Base-by-base conservation (phyloP, 2,888 invertebrate genomes). In the Leptinotarsa juncta region DNA sequence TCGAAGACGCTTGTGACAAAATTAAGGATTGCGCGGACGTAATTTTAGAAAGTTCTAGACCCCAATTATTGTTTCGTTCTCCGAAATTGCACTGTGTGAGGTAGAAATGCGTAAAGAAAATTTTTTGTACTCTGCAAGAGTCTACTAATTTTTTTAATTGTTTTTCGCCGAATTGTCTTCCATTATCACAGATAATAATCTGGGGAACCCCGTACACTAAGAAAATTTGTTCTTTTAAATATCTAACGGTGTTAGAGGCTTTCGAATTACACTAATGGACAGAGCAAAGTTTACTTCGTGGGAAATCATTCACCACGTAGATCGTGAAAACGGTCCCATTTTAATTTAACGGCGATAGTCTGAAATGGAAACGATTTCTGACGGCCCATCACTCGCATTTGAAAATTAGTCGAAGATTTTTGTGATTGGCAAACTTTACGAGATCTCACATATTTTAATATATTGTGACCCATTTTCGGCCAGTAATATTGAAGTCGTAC, bases 141-240 rank as follows among this genome's bases (percentile, higher is more conserved):
- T 42, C 53, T 23, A n/a, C 65, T 42, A 71, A 4, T 18, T 67
- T 55, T 26, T 60, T 57, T 48, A 72, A 72, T 15, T 32, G 3
- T 26, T 72, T 72, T 26, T 62, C 68, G 18, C 23, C 66, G 51
- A 49, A 65, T 14, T 48, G 10, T 3, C n/a, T 53, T 23, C 65
- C 71, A n/a, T 66, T 71, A 71, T 55, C 57, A 10, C 26, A 50
- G 26, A 71, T 55, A 7, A 66, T 20, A 14, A 71, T 16, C 60
- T 60, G 26, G 3, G 26, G 26, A 26, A 26, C 26, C 26, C 26
- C 26, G 26, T 26, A 0, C 26, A 26, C 26, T 26, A 4, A 18
- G 49, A 32, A 65, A 32, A n/a, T n/a, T 3, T 7, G 7, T 7
- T 55, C 4, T n/a, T 42, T 42, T 14, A 0, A n/a, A 42, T 42